Conservation (phyloP, 2,113 vertebrate species). For the Murina feae region DNA sequence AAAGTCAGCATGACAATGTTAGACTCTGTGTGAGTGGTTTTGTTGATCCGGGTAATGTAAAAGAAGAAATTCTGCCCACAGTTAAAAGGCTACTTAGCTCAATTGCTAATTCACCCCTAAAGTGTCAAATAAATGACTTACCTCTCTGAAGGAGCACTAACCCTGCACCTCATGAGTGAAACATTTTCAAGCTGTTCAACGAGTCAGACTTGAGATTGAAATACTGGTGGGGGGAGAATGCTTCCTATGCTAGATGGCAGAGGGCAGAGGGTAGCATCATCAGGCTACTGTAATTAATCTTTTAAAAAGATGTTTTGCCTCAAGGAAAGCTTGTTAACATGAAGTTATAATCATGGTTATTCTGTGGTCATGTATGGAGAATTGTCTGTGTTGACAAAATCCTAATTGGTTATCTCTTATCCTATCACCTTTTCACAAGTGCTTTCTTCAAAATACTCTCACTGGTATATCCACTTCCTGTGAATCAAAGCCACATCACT, state of each 20-base stretch:
- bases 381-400: background rate
- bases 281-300: constrained; percentile 45
- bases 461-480: background rate
- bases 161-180: constrained; percentile 41
- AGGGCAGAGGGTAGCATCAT: constrained; percentile 45
- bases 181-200: constrained; percentile 49
- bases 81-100: constrained; percentile 74
- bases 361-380: background rate
- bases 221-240: background rate
- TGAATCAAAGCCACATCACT: background rate
- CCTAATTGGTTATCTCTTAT: background rate
- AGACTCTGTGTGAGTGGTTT: constrained; percentile 72
- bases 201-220: constrained; percentile 52
- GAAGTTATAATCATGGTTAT: background rate
- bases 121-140: constrained; percentile 70
- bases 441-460: background rate
- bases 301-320: constrained; percentile 54
- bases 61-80: constrained; percentile 66
- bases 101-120: constrained; percentile 66
- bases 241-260: background rate
- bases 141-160: constrained; percentile 58
- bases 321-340: constrained; percentile 16
- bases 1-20: constrained; percentile 77
- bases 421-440: background rate
- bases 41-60: constrained; percentile 66